phyloP scores from a whole-genome alignment of 2,113 vertebrate species.

The Dryoscopus gambensis region DNA sequence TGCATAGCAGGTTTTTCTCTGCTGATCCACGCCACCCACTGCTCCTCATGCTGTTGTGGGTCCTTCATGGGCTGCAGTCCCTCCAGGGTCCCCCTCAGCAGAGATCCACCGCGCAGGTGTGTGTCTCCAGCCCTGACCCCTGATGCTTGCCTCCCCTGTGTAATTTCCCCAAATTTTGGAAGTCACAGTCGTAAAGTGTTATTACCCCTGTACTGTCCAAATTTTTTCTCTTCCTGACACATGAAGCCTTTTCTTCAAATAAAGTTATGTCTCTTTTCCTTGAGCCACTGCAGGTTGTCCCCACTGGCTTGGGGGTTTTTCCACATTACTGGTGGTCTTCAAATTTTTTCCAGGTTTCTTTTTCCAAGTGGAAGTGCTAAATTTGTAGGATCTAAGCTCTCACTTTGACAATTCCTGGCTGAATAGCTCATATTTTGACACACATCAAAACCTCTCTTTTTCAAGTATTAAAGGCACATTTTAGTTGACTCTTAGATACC shows the following conservation, averaged over 20 bases:
- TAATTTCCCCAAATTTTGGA: background rate
- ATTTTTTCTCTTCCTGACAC: background rate
- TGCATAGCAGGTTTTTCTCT: background rate
- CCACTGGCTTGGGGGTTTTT: fast-evolving
- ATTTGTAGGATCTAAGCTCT: background rate
- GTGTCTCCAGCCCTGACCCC: background rate
- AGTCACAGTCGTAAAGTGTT: background rate
- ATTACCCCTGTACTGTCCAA: background rate
- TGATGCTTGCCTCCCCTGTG: too few species aligned
- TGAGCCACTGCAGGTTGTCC: background rate
- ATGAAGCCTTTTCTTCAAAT: background rate
- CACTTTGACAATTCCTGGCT: background rate
- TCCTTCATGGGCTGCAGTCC: background rate
- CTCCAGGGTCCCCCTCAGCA: background rate
- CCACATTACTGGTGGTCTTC: background rate
- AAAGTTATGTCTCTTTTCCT: background rate
- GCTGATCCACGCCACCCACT: background rate
- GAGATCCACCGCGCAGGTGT: too few species aligned
- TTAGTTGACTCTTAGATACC: background rate
- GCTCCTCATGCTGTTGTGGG: background rate
- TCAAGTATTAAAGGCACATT: background rate
- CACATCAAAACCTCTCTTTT: background rate
- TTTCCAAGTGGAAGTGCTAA: background rate
- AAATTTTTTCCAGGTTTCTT: background rate
- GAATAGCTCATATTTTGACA: background rate